A percentile compares a stretch with the other conserved stretches of the same genome.
These are phyloP conservation scores for Denticeps clupeoides DNA, from an alignment of 2,797 vertebrate genomes.

Conservation along the genomic window DNA sequence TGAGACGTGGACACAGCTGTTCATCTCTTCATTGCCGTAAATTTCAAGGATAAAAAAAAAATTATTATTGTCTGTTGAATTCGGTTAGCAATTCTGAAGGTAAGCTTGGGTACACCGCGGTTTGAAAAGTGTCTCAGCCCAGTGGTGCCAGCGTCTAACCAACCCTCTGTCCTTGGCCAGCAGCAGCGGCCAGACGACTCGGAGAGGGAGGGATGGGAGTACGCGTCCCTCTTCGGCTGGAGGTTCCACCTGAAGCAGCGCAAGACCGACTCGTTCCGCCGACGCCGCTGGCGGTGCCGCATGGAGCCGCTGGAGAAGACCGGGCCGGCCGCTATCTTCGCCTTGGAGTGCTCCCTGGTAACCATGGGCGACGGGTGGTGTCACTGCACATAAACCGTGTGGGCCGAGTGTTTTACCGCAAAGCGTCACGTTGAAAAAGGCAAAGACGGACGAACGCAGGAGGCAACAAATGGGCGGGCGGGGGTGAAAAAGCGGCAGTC, in stretches of 20 bases:
- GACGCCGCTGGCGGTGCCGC: constrained; percentile 80
- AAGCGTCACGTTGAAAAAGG: too few relatives aligned
- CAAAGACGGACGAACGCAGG: too few relatives aligned
- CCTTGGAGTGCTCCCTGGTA: constrained; percentile 88
- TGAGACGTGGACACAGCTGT: too few relatives aligned
- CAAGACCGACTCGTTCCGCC: constrained; percentile 80
- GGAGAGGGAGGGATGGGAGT: constrained; percentile 89
- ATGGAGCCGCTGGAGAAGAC: constrained; percentile 91
- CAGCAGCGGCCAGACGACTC: constrained; percentile 74
- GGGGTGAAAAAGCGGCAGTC: neutral
- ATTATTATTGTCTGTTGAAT: too few relatives aligned
- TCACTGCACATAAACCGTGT: too few relatives aligned
- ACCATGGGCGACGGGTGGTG: constrained; percentile 6
- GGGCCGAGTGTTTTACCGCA: too few relatives aligned
- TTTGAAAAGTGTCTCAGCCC: neutral
- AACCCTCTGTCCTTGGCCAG: neutral
- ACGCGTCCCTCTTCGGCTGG: constrained; percentile 91
- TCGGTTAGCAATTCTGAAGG: too few relatives aligned
- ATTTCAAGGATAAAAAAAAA: too few relatives aligned
- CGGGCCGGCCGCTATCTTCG: constrained; percentile 82
- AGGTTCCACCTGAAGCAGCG: constrained; percentile 80
- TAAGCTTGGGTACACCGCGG: too few relatives aligned
- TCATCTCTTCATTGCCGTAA: too few relatives aligned
- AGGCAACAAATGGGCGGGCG: too few relatives aligned
- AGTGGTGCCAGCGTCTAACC: neutral